Evolutionary conservation across 2,113 vertebrate species (phyloP), one percentile per base, ranked within the genome.

Genomic region (Phrynocephalus versicolor): DNA sequence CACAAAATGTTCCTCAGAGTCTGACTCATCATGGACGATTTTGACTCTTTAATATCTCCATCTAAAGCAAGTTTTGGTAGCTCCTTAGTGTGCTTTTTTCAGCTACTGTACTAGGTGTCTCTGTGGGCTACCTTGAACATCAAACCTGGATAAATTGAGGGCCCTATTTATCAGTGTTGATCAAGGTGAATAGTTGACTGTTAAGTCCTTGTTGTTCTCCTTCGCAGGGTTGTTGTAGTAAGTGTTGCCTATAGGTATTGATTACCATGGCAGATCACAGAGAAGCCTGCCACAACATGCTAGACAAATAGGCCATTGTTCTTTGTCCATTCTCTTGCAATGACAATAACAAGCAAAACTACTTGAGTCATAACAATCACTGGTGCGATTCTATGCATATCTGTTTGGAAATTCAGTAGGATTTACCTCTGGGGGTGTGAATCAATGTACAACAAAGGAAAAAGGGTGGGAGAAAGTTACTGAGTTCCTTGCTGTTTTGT

Each of bases 71-170:
- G 25, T 33, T 62, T 39, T 62, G 23, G 18, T 7, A 35, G 25
- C 19, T 60, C 14, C 19, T 15, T 12, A 21, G 41, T 77, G 62
- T 84, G n/a, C n/a, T 39, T 41, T 82, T 19, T 37, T 82, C 51
- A 72, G 51, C 80, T 74, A 87, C n/a, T n/a, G n/a, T n/a, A n/a
- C 80, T 82, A 87, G 85, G 78, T 87, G 75, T 72, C 86, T 83
- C 75, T 67, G 19, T 5, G 21, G 67, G 70, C 71, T 75, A 86
- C 71, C 74, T 1, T 30, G 72, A 70, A 14, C 51, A 58, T 74
- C 72, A 58, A 77, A 58, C 18, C 15, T 8, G 55, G 71, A 27
- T 16, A 15, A 33, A 33, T 41, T 67, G 39, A 71, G 45, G 12
- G 23, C 72, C 62, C 25, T 62, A 16, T 39, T 80, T n/a, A 73